Evolutionary conservation across 2,113 vertebrate genomes (phyloP).

Genomic region (Crotalus helleri): DNA sequence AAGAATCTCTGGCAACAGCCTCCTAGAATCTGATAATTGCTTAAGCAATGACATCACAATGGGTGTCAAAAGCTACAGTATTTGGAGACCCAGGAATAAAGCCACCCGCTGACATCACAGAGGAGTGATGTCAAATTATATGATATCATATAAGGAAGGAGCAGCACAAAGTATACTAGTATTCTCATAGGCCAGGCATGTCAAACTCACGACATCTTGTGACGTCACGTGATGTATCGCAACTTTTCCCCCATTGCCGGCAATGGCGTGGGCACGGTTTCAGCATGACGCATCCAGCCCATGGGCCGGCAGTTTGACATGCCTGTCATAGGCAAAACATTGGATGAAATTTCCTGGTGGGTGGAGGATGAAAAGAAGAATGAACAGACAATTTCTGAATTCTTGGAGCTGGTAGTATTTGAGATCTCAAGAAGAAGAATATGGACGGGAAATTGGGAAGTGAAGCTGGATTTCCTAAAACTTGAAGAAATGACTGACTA

Average conservation of each 20-base stretch:
- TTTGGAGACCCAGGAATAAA: neutral
- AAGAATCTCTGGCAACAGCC: neutral
- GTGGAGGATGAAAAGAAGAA: neutral
- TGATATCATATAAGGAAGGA: neutral
- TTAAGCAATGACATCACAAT: slow-evolving; percentile 24
- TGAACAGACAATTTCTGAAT: neutral
- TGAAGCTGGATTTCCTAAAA: neutral
- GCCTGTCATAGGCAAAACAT: neutral
- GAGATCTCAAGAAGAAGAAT: neutral
- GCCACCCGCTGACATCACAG: neutral
- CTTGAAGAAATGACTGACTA: neutral
- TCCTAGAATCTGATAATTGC: neutral
- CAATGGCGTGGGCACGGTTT: too few relatives aligned
- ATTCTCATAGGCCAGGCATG: neutral
- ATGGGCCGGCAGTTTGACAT: too few relatives aligned
- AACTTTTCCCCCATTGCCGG: too few relatives aligned
- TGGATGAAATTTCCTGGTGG: neutral
- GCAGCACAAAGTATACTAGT: neutral
- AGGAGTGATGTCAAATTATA: neutral
- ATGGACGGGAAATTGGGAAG: neutral
- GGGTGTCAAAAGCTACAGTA: slow-evolving; percentile 3
- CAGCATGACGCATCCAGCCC: too few relatives aligned
- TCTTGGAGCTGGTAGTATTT: neutral
- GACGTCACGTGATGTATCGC: too few relatives aligned
- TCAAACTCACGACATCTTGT: too few relatives aligned